phyloP scores from a whole-genome alignment of 92 coral and sea anemone species.

The Parazoanthus atlanticus region DNA sequence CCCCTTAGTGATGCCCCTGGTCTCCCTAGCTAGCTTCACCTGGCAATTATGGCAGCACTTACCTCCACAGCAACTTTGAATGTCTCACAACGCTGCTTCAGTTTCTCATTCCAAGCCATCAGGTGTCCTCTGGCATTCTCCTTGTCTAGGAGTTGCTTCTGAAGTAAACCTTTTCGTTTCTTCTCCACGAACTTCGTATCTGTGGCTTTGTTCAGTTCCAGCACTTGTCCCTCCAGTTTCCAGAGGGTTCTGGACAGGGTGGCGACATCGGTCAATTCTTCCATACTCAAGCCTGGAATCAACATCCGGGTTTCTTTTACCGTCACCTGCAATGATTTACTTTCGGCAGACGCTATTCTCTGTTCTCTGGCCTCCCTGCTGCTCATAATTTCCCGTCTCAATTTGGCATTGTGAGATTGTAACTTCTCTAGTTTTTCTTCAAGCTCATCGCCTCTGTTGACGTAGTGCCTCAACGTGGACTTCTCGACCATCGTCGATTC shows the following conservation, averaged over 20 bases:
- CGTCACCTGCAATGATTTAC: slow-evolving; percentile 59
- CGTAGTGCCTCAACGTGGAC: slow-evolving; percentile 72
- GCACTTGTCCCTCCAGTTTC: slow-evolving; percentile 72
- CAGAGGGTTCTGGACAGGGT: slow-evolving; percentile 63
- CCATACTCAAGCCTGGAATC: slow-evolving; percentile 81
- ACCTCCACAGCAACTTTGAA: slow-evolving; percentile 95
- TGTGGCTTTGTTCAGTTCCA: slow-evolving; percentile 64
- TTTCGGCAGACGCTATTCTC: slow-evolving; percentile 61
- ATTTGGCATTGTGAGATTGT: slow-evolving; percentile 54
- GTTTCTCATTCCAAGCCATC: slow-evolving; percentile 52
- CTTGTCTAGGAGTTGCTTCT: slow-evolving; percentile 73
- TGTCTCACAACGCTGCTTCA: slow-evolving; percentile 76
- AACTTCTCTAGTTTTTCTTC: slow-evolving; percentile 76
- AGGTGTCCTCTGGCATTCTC: slow-evolving; percentile 64
- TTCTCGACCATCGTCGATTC: slow-evolving; percentile 86
- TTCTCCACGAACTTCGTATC: slow-evolving; percentile 72
- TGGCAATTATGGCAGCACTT: not conserved
- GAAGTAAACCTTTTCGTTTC: slow-evolving; percentile 67
- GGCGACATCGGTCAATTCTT: slow-evolving; percentile 82
- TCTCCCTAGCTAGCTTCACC: no score
- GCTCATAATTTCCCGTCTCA: slow-evolving; percentile 55
- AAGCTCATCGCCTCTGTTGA: slow-evolving; percentile 83
- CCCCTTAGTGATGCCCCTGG: no score
- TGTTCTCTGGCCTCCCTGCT: slow-evolving; percentile 59
- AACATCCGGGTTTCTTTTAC: slow-evolving; percentile 63